Evolutionary conservation across 2,113 vertebrate species (phyloP), one percentile per base, ranked within the genome.

Genomic region (Aegithalos caudatus): DNA sequence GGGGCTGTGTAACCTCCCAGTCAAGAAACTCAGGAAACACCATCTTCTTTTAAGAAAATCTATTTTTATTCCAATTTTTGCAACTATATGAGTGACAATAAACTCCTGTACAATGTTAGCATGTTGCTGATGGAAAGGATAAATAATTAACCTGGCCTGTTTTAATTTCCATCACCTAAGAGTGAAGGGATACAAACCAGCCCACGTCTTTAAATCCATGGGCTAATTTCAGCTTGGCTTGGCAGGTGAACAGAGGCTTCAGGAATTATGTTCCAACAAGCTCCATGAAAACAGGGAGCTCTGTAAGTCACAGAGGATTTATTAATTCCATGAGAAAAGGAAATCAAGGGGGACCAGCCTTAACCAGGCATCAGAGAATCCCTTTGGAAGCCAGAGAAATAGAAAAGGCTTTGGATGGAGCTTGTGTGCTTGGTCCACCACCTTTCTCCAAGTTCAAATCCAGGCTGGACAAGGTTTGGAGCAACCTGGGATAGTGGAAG

Each of bases 231-330:
- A 92, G 72, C 86, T 88, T 70, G 71, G 37, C 86, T 95, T 96
- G 96, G 94, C 91, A 94, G 76, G 72, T 78, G 94, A 96, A 95
- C 80, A 97, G 88, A 96, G 33, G 76, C 47, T 90, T 88, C 51
- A 94, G 73, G 54, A 93, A 88, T 81, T 80, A 7, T 3, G 2
- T 91, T 94, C 91, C 86, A 94, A 81, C 35, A 86, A 80, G 67
- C 42, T 83, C 81, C 57, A n/a, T 21, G 74, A 77, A 92, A 90
- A 48, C 74, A 88, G 91, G 74, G 86, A 85, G 44, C 60, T 90
- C 35, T 70, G 27, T 29, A 90, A 94, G 22, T 31, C 64, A 48
- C 24, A 74, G 35, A 88, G 47, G 42, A 21, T 80, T 94, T 74
- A n/a, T 58, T 90, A 66, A 54, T 88, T 54, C 37, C 27, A 44